Conservation (phyloP, 2,888 invertebrate species). For the Sinopyrophorus schimmeli region DNA sequence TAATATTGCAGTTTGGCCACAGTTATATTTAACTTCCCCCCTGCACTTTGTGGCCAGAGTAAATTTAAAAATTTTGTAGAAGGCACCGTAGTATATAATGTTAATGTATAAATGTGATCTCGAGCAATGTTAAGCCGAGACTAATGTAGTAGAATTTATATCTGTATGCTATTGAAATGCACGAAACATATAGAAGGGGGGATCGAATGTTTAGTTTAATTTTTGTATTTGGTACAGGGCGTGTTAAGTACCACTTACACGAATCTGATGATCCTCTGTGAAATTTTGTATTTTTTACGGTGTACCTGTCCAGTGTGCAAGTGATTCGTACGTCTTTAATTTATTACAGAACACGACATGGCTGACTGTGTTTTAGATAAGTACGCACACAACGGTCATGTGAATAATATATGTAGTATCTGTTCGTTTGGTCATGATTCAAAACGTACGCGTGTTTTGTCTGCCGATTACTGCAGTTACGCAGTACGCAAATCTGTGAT, state of each 20-base stretch:
- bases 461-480: conserved; percentile 42
- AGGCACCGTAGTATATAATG: conserved; percentile 37
- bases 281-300: conserved; percentile 49
- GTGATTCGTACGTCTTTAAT: conserved; percentile 46
- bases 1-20: conserved; percentile 30
- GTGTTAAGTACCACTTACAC: conserved; percentile 38
- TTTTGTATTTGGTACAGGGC: conserved; percentile 43
- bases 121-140: conserved; percentile 33
- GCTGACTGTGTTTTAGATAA: conserved; percentile 45
- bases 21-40: conserved; percentile 28
- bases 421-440: conserved; percentile 45
- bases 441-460: conserved; percentile 46
- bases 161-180: conserved; percentile 87
- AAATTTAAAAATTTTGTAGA: conserved; percentile 27
- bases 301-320: conserved; percentile 50
- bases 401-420: conserved; percentile 41
- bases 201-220: conserved; percentile 51
- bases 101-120: conserved; percentile 41
- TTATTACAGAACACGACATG: conserved; percentile 45
- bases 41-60: conserved; percentile 33
- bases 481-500: conserved; percentile 55
- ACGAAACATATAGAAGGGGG: conserved; percentile 88
- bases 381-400: conserved; percentile 36
- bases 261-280: conserved; percentile 42
- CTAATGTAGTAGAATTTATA: conserved; percentile 41